Evolutionary conservation across 2,797 vertebrate species (phyloP).

Genomic region (Falco novaeseelandiae): DNA sequence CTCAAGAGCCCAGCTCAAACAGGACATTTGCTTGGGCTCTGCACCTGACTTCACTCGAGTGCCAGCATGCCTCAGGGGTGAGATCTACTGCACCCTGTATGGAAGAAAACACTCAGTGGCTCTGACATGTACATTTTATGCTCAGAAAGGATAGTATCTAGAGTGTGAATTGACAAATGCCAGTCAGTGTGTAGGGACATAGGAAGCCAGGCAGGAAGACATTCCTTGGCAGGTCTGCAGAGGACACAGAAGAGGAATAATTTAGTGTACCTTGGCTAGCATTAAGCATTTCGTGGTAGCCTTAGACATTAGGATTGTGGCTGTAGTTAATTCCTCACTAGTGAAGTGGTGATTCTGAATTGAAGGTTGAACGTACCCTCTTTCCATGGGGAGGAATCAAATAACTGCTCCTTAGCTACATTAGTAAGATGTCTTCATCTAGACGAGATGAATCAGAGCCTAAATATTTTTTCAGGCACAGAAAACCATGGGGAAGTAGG

Average conservation of each 20-base stretch:
- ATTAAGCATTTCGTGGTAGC: background rate
- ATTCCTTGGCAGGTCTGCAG: background rate
- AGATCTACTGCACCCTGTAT: background rate
- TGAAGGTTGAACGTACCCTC: background rate
- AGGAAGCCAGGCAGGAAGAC: background rate
- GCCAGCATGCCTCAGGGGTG: background rate
- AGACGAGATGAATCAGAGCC: background rate
- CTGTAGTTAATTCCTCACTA: background rate
- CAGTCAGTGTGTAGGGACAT: background rate
- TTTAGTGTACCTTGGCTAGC: background rate
- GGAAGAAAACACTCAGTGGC: background rate
- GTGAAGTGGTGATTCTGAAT: background rate
- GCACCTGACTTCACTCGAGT: background rate
- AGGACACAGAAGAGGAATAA: background rate
- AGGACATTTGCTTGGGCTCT: background rate
- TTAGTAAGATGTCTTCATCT: background rate
- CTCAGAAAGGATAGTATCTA: background rate
- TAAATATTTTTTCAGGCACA: background rate
- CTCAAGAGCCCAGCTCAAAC: background rate
- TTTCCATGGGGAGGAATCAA: background rate
- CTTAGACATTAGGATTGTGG: background rate
- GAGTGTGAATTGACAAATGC: background rate
- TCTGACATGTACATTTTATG: background rate
- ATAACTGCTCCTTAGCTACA: background rate
- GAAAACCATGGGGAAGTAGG: background rate